Evolutionary conservation across 2,888 invertebrate species (phyloP), one percentile per base, ranked within the genome.

Genomic region (Thymelicus acteon): DNA sequence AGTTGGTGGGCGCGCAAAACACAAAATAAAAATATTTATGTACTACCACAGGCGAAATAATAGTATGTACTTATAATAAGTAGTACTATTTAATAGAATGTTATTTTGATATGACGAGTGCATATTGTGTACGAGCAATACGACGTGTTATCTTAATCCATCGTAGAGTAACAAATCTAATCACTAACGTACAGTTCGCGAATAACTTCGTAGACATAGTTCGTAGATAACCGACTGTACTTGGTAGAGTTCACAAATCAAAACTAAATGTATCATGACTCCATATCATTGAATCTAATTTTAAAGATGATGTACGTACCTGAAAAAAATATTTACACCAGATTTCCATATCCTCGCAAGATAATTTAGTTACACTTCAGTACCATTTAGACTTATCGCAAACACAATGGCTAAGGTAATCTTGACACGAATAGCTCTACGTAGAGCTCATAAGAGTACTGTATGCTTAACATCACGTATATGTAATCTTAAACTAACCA

Each of bases 401-500:
- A 24, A 54, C 10, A 69, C 69, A 69, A 69, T 69, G n/a, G 63
- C n/a, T 39, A 19, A 69, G 37, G 63, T 63, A 69, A 69, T 69
- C 69, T 69, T 69, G 69, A 69, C 69, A 69, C 63, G 15, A 69
- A 63, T 66, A 66, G 47, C 58, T 69, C 63, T 44, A 58, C 49
- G 37, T 48, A 49, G 44, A 19, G 69, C 44, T 49, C 31, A 40
- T 37, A 63, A 24, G 54, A 24, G 24, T 64, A 49, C 49, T 64
- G 58, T 24, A n/a, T 5, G 62, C 61, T 64, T 39, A 61, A 40
- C 7, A 52, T 52, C 61, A 61, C 54, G 61, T 52, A 67, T 61
- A 61, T 44, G 52, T 52, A 67, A 67, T 61, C 61, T 60, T 10
- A 52, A 67, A 60, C 60, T 67, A n/a, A 7, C 44, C 31, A 5